Evolutionary conservation across 2,113 vertebrate genomes (phyloP).

Genomic region (Nettapus auritus): DNA sequence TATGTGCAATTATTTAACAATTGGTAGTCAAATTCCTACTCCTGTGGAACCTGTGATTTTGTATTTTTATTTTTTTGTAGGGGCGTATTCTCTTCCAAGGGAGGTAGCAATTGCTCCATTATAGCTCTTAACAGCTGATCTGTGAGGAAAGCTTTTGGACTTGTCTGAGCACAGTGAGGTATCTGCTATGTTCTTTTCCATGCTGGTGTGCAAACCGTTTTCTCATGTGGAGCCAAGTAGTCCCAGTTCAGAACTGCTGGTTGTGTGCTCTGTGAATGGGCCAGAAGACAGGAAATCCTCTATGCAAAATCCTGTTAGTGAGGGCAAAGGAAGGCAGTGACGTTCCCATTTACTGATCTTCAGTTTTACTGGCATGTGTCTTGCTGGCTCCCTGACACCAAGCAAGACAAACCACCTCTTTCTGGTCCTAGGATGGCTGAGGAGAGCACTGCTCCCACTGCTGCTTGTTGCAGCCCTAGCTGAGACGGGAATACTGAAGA

Average conservation of each 20-base stretch:
- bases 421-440: neutral
- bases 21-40: neutral
- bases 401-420: neutral
- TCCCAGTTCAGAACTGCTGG: neutral
- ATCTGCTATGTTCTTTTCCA: neutral
- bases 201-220: neutral
- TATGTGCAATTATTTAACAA: neutral
- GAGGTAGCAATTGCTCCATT: neutral
- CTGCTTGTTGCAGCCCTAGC: neutral
- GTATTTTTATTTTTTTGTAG: neutral
- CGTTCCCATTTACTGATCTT: neutral
- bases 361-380: neutral
- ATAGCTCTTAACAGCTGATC: neutral
- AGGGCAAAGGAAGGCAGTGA: neutral
- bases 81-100: rapidly evolving
- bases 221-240: neutral
- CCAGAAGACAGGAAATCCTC: neutral
- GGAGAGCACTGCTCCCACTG: neutral
- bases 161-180: neutral
- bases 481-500: neutral
- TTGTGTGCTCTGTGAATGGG: neutral
- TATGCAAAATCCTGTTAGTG: neutral
- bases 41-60: neutral
- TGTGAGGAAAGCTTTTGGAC: neutral
- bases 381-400: neutral